Evolutionary conservation across 2,797 vertebrate genomes (phyloP).

Genomic region (Sebastes cheni): DNA sequence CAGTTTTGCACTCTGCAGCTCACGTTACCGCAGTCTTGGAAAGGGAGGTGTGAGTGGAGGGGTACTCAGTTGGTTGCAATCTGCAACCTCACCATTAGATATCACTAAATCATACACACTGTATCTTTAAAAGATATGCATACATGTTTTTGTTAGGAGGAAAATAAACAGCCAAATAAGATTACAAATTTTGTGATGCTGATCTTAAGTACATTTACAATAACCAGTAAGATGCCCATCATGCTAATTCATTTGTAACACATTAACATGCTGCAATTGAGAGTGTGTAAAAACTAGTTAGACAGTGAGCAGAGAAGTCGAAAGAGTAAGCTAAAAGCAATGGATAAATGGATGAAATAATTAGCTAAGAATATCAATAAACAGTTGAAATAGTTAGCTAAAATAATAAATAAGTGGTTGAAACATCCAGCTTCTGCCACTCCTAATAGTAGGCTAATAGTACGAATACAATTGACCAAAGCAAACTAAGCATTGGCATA

Average conservation of each 20-base stretch:
- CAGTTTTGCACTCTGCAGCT: too few relatives aligned
- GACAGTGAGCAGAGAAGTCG: not conserved
- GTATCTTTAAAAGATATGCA: not conserved
- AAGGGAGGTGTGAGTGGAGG: accelerated
- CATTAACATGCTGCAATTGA: not conserved
- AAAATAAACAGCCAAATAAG: not conserved
- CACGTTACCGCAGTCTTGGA: too few relatives aligned
- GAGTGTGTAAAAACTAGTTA: not conserved
- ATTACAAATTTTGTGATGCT: not conserved
- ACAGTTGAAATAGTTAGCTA: not conserved
- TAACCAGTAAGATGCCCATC: not conserved
- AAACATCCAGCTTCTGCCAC: not conserved
- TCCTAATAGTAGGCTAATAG: not conserved
- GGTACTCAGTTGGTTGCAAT: too few relatives aligned
- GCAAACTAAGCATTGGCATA: not conserved
- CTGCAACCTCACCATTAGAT: too few relatives aligned
- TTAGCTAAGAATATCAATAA: not conserved
- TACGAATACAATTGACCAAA: not conserved
- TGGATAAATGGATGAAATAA: not conserved
- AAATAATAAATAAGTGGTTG: not conserved
- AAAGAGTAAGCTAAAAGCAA: not conserved
- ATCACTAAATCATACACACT: too few relatives aligned
- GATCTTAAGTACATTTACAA: not conserved
- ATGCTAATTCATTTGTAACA: not conserved
- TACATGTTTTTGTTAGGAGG: not conserved